Base-by-base conservation (phyloP, 2,797 vertebrate species). In the Champsocephalus gunnari region DNA sequence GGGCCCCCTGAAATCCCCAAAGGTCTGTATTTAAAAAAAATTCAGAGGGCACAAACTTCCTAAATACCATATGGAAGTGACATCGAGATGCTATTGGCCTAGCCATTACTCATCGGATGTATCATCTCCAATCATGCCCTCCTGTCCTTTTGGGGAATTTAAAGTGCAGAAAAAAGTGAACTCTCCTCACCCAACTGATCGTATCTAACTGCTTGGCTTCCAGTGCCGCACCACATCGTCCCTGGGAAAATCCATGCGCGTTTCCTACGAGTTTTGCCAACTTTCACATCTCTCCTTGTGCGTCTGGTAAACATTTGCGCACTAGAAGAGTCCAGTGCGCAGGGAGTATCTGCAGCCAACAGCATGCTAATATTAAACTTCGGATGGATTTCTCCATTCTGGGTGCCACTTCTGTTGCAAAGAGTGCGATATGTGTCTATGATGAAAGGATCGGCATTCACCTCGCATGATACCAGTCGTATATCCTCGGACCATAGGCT, bases 221-320 rank as follows among this genome's bases (percentile, higher is more conserved):
- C 97, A 1, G 81, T 86, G 2, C 97, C 97, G 60, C 97, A 98
- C 97, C 98, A 98, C 50, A 98, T 87, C 0, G 97, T 97, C 14
- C 97, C 97, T 0, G 97, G 97, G 5, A 98, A 78, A 2, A 93
- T 92, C 95, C 91, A 96, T 3, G 96, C 88, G 59, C 97, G 95
- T 75, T 93, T 96, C 38, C 38, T 74, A 11, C 84, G 86, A 10
- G 12, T 54, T 69, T 45, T 84, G 1, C 45, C 38, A 47, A 55
- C 79, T 11, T 70, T 44, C 14, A 12, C 13, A 0, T 63, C 68
- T 54, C 24, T 50, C 11, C 45, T 44, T 1, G n/a, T 0, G 61
- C 66, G 69, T 51, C 11, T 10, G 38, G 58, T 14, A 8, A 69
- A 49, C 50, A 57, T 28, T 28, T 41, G 70, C 28, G 56, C 66